These are phyloP conservation scores for Lipophrys pholis DNA, from an alignment of 2,113 vertebrate species.

Conservation along the genomic window DNA sequence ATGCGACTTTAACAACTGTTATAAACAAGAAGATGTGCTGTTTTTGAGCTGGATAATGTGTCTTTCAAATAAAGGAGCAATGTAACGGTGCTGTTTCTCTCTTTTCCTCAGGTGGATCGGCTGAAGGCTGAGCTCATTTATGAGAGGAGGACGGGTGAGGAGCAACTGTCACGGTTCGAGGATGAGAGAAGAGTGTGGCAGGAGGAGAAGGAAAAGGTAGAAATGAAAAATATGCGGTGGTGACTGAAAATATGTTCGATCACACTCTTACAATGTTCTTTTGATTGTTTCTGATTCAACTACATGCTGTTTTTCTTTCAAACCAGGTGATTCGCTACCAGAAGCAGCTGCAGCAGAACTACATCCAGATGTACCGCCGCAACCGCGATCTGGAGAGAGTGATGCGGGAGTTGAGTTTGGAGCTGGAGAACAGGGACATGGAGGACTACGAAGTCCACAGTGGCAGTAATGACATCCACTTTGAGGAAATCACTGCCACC, in stretches of 20 bases:
- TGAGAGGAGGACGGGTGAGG: constrained; percentile 88
- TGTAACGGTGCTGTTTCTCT: not conserved
- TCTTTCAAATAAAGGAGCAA: not conserved
- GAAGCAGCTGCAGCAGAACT: constrained; percentile 98
- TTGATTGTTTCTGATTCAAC: not conserved
- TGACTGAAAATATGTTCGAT: not conserved
- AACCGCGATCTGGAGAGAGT: constrained; percentile 95
- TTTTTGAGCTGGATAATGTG: too few species aligned
- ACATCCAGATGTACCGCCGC: constrained; percentile 97
- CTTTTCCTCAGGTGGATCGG: constrained; percentile 82
- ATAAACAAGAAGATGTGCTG: too few species aligned
- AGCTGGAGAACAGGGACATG: constrained; percentile 90
- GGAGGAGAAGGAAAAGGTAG: constrained; percentile 93
- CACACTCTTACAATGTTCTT: constrained; percentile 1
- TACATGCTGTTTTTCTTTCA: not conserved
- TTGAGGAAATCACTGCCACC: constrained; percentile 92
- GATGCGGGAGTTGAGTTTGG: constrained; percentile 92
- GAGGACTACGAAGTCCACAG: constrained; percentile 86
- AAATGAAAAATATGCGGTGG: not conserved
- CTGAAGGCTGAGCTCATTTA: constrained; percentile 88
- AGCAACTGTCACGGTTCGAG: constrained; percentile 90
- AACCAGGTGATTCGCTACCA: constrained; percentile 94
- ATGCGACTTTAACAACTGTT: too few species aligned
- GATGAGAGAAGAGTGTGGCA: constrained; percentile 94
- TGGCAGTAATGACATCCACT: constrained; percentile 86